Percentiles rank a stretch among this genome's conserved stretches.
These are phyloP conservation scores for Achroia grisella DNA, from an alignment of 1,140 invertebrate genomes.

Conservation along the genomic window DNA sequence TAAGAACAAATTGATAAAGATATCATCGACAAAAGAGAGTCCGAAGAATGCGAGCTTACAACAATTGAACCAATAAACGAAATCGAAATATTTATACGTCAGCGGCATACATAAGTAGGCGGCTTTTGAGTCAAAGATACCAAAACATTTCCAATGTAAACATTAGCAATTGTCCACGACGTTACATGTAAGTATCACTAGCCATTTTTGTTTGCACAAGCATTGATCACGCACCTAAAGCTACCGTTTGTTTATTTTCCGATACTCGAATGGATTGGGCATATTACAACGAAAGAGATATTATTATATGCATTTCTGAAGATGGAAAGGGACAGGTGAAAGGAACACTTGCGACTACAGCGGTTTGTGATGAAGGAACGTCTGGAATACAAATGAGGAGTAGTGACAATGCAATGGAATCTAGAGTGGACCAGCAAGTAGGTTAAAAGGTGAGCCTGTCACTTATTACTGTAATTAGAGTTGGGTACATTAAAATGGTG, in stretches of 20 bases:
- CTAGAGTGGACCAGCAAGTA: conserved; percentile 45
- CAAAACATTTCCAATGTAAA: conserved; percentile 45
- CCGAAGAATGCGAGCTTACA: conserved; percentile 12
- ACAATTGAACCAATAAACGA: conserved; percentile 25
- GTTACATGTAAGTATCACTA: conserved; percentile 1
- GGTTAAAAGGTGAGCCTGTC: conserved; percentile 65
- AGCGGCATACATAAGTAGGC: conserved; percentile 26
- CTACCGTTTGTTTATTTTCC: conserved; percentile 43
- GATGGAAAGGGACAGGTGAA: conserved; percentile 33
- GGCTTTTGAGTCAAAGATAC: conserved; percentile 32
- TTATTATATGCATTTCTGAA: conserved; percentile 15
- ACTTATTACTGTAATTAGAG: conserved; percentile 58
- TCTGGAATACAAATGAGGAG: conserved; percentile 57
- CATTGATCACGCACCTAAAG: conserved; percentile 43
- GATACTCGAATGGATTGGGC: conserved; percentile 37
- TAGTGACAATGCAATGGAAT: conserved; percentile 56
- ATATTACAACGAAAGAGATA: conserved; percentile 37
- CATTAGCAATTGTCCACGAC: conserved; percentile 23
- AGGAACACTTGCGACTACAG: conserved; percentile 61
- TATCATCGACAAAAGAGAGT: conserved; percentile 9
- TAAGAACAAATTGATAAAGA: conserved; percentile 16
- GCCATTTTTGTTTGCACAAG: conserved; percentile 30
- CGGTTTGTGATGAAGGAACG: conserved; percentile 49
- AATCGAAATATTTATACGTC: conserved; percentile 20
- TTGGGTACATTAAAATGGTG: conserved; percentile 39